Conservation (phyloP, 2,113 vertebrate genomes). For the Lichenostomus cassidix region DNA sequence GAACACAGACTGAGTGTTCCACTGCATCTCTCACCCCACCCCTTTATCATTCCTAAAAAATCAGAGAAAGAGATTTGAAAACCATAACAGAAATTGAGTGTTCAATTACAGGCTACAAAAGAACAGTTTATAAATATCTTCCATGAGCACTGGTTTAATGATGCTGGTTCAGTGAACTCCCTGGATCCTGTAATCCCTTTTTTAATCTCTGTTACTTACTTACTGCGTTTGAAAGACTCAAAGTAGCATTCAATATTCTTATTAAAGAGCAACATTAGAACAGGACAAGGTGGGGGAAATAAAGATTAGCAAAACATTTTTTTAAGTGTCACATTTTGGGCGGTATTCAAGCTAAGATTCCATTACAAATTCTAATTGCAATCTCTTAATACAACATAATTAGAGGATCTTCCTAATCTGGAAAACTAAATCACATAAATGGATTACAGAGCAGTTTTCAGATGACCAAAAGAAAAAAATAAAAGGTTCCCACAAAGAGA, state of each 20-base stretch:
- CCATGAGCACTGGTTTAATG: neutral
- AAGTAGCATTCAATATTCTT: neutral
- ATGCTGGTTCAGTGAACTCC: neutral
- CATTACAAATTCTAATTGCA: constrained; percentile 7
- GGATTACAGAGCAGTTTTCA: constrained; percentile 52
- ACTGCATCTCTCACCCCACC: neutral
- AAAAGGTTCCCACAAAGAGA: neutral
- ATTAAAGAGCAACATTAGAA: neutral
- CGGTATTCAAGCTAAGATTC: neutral
- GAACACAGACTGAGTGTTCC: neutral
- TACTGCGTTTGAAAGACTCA: constrained; percentile 1
- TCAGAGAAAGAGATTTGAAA: neutral
- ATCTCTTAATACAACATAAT: constrained; percentile 22
- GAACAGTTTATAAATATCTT: constrained; percentile 40
- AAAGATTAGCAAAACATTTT: neutral
- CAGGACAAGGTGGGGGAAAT: neutral
- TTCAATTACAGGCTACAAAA: neutral
- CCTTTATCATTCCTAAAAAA: neutral
- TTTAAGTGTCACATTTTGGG: neutral
- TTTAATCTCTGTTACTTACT: constrained; percentile 29
- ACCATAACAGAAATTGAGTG: neutral
- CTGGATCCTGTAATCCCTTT: constrained; percentile 24
- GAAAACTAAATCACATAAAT: constrained; percentile 60
- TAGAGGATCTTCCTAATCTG: constrained; percentile 58
- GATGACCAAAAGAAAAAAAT: neutral